These are phyloP conservation scores for Leucophenga maculata DNA, from an alignment of 2,888 invertebrate genomes.

Conservation along the genomic window DNA sequence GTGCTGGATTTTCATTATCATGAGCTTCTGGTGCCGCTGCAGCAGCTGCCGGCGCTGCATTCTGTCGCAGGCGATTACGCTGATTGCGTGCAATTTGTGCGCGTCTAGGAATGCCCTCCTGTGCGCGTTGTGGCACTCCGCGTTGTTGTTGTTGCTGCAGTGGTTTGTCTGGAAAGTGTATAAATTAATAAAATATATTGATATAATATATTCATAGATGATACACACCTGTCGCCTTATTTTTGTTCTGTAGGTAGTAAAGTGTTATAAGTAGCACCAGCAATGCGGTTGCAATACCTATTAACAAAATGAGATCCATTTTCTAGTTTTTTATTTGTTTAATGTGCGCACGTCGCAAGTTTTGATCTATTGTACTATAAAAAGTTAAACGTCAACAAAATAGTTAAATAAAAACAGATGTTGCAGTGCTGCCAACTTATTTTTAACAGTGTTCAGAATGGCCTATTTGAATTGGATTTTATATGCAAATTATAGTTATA, in stretches of 20 bases:
- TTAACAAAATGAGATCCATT: conserved; percentile 73
- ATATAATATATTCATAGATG: conserved; percentile 2
- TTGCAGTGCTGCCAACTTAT: conserved; percentile 28
- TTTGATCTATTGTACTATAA: conserved; percentile 20
- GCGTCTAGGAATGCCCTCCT: conserved; percentile 78
- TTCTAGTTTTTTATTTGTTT: conserved; percentile 32
- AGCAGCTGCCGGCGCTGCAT: conserved; percentile 71
- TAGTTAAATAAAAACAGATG: conserved; percentile 42
- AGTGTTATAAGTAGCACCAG: conserved; percentile 70
- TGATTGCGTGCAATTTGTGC: conserved; percentile 83
- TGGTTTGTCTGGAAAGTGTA: conserved; percentile 42
- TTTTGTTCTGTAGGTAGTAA: conserved; percentile 67
- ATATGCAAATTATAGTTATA: background rate
- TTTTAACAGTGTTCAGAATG: background rate
- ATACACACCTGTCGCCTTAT: conserved; percentile 44
- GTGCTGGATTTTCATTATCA: background rate
- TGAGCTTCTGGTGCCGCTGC: conserved; percentile 71
- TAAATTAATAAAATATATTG: background rate
- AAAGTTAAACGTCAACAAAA: conserved; percentile 64
- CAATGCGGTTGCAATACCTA: conserved; percentile 72
- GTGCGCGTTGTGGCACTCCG: conserved; percentile 65
- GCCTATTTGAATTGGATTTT: no score
- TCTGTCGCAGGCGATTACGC: conserved; percentile 72
- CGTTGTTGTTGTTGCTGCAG: conserved; percentile 49
- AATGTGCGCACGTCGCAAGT: background rate